A percentile compares a stretch with the other conserved stretches of the same genome.
phyloP scores from a whole-genome alignment of 2,888 invertebrate species.

The Lochmaea capreae region DNA sequence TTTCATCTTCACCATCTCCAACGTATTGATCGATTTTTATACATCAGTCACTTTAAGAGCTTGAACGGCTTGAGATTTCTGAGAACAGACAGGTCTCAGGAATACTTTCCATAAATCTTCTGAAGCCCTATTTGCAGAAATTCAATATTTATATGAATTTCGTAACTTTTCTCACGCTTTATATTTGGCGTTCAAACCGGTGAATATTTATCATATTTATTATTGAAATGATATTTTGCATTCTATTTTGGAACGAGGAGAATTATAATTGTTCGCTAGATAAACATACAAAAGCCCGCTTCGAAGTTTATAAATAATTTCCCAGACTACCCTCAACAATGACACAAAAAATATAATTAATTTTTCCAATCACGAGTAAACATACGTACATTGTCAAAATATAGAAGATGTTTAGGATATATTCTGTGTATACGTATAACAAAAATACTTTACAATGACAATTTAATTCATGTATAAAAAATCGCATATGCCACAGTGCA shows the following conservation, averaged over 20 bases:
- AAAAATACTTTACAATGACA: too few relatives aligned
- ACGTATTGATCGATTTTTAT: slow-evolving; percentile 19
- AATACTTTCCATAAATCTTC: slow-evolving; percentile 21
- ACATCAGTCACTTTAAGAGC: slow-evolving; percentile 19
- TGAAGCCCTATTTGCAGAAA: slow-evolving; percentile 1
- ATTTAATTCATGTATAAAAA: too few relatives aligned
- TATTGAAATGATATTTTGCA: slow-evolving; percentile 1
- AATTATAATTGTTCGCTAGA: neutral
- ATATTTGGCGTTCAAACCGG: neutral
- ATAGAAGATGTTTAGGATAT: too few relatives aligned
- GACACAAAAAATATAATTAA: too few relatives aligned
- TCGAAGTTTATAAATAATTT: neutral
- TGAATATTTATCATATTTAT: slow-evolving; percentile 1
- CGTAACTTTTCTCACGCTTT: slow-evolving; percentile 2
- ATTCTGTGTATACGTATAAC: too few relatives aligned
- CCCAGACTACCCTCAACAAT: neutral
- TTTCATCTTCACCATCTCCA: slow-evolving; percentile 9
- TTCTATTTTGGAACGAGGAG: neutral
- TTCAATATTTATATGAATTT: slow-evolving; percentile 21
- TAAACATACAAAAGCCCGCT: neutral
- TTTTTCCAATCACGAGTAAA: too few relatives aligned
- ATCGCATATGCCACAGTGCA: too few relatives aligned
- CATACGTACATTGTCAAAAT: too few relatives aligned
- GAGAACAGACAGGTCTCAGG: slow-evolving; percentile 16
- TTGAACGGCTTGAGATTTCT: slow-evolving; percentile 17